Base-by-base conservation (phyloP, 2,113 vertebrate species). In the Balaenoptera acutorostrata region DNA sequence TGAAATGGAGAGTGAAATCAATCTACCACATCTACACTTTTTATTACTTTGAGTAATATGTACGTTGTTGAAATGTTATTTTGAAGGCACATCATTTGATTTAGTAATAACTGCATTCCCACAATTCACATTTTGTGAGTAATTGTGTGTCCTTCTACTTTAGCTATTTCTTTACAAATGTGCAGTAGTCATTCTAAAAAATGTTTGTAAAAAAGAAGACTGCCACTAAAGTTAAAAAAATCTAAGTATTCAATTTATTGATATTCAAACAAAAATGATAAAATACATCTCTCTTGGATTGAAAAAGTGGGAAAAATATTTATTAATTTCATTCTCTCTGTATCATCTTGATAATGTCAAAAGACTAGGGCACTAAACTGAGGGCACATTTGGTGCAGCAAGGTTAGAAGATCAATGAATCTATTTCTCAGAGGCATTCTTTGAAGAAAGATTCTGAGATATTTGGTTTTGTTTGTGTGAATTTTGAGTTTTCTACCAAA, bases 401-500 rank as follows among this genome's bases (percentile, higher is more conserved):
- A 96, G 52, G 7, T 59, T 74, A 66, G 2, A 2, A 27, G 68
- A 15, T 83, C 44, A 69, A 4, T 95, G 72, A 98, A 94, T 94
- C 33, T 41, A 75, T 44, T 69, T 93, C 31, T 92, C 61, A 94
- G 36, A 94, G 25, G 6, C 81, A 69, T 2, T 0, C 2, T 89
- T 36, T 59, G 41, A 94, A 95, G 55, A 88, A 96, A 33, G 25
- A 94, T 31, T 52, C 21, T 88, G 31, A 66, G 2, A 88, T 59
- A 1, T 36, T 17, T 95, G 36, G 83, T 97, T 93, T 89, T 90
- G 1, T 29, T 98, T 92, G 21, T 96, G 2, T 96, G 93, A 96
- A n/a, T 95, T 98, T 97, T 96, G 59, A 17, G 44, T 97, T 97
- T 97, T 96, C 91, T 93, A 72, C 27, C 21, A 93, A 95, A 61